Percentiles rank a stretch among this genome's conserved stretches.
These are phyloP conservation scores for Scaptomyza caliginosa DNA, from an alignment of 2,888 invertebrate genomes.

Conservation along the genomic window DNA sequence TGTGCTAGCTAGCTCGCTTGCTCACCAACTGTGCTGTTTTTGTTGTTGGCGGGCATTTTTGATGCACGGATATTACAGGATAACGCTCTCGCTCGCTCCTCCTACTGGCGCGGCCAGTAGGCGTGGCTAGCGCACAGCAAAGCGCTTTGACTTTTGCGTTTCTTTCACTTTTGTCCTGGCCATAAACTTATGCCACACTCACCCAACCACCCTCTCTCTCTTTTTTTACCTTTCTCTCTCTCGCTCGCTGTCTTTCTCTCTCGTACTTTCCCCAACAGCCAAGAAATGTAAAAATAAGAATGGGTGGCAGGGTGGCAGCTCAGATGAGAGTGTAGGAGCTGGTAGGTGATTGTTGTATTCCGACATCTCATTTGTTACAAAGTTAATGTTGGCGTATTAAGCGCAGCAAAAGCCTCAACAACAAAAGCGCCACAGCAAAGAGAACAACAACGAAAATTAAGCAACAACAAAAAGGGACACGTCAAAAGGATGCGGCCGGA, in stretches of 20 bases:
- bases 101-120: slow-evolving; percentile 57
- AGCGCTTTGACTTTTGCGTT: slow-evolving; percentile 80
- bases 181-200: slow-evolving; percentile 58
- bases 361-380: slow-evolving; percentile 79
- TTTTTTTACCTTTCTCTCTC: slow-evolving; percentile 8
- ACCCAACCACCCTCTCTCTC: slow-evolving; percentile 8
- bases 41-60: slow-evolving; percentile 58
- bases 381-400: slow-evolving; percentile 80
- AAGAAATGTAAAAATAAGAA: slow-evolving; percentile 1
- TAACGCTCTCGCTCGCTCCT: slow-evolving; percentile 69
- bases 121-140: slow-evolving; percentile 69
- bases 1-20: slow-evolving; percentile 30
- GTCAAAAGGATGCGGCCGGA: slow-evolving; percentile 39
- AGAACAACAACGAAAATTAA: not conserved
- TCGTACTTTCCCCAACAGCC: slow-evolving; percentile 1
- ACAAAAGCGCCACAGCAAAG: slow-evolving; percentile 59
- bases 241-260: not conserved
- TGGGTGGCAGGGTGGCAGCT: slow-evolving; percentile 4
- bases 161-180: slow-evolving; percentile 74
- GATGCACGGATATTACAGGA: slow-evolving; percentile 70
- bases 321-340: slow-evolving; percentile 38
- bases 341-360: slow-evolving; percentile 76
- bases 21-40: slow-evolving; percentile 18
- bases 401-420: slow-evolving; percentile 79
- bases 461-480: slow-evolving; percentile 13